These are phyloP conservation scores for Drosophila emarginata DNA, from an alignment of 2,888 invertebrate species.

Conservation along the genomic window DNA sequence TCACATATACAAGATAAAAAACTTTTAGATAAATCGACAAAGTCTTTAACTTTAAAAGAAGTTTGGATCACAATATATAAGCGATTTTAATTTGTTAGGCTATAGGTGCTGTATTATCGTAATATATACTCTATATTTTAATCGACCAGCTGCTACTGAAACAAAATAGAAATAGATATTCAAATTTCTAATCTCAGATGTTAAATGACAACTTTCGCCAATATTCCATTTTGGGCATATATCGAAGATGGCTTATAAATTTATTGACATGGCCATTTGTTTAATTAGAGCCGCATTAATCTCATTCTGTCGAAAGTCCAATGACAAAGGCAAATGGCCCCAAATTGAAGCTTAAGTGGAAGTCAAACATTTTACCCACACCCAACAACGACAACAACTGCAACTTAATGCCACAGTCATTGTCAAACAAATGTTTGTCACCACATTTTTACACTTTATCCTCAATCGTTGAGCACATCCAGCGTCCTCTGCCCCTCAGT, in stretches of 20 bases:
- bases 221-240: slow-evolving; percentile 13
- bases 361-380: slow-evolving; percentile 69
- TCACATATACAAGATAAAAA: too few relatives aligned
- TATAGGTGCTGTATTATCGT: too few relatives aligned
- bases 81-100: too few relatives aligned
- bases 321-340: slow-evolving; percentile 29
- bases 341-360: slow-evolving; percentile 59
- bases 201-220: slow-evolving; percentile 38
- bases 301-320: slow-evolving; percentile 25
- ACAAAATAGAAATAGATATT: not conserved
- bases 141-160: not conserved
- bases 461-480: not conserved
- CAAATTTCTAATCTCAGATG: not conserved
- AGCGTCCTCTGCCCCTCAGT: too few relatives aligned
- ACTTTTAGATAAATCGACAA: too few relatives aligned
- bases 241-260: slow-evolving; percentile 44
- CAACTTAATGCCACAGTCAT: slow-evolving; percentile 71
- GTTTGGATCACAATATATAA: too few relatives aligned
- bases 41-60: too few relatives aligned
- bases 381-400: slow-evolving; percentile 28
- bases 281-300: slow-evolving; percentile 68
- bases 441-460: slow-evolving; percentile 19
- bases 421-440: slow-evolving; percentile 45
- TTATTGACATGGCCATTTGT: slow-evolving; percentile 50
- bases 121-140: too few relatives aligned